Evolutionary conservation across 2,888 invertebrate genomes (phyloP).

Genomic region (Julus scandinavius): DNA sequence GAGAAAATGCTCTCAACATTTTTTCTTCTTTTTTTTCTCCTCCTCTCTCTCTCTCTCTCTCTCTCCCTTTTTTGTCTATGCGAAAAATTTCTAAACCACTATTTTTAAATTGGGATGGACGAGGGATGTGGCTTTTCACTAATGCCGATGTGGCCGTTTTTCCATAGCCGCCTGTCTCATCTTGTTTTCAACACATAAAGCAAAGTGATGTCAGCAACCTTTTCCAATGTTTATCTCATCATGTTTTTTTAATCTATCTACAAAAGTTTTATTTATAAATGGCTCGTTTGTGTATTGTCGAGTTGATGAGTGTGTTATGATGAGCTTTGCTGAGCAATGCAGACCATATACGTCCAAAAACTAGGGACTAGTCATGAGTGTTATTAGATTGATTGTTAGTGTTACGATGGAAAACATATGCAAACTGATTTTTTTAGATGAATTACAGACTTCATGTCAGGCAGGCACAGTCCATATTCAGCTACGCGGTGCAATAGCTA

Average conservation of each 20-base stretch:
- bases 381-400: neutral
- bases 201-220: slow-evolving; percentile 16
- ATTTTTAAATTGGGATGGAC: slow-evolving; percentile 36
- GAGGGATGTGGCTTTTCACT: slow-evolving; percentile 28
- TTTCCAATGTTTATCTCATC: slow-evolving; percentile 1
- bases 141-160: neutral
- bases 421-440: neutral
- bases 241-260: neutral
- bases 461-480: neutral
- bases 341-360: neutral
- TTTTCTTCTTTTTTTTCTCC: neutral
- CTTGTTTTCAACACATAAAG: neutral
- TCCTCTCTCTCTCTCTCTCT: neutral
- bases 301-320: neutral
- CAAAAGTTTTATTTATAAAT: slow-evolving; percentile 9
- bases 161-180: neutral
- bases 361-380: neutral
- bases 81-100: neutral
- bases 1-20: neutral
- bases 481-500: no score
- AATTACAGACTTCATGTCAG: neutral
- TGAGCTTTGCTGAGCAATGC: neutral
- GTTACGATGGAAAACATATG: neutral
- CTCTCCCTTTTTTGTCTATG: neutral
- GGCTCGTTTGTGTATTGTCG: neutral